Evolutionary conservation across 30 jellyfish, hydroid and myxozoan species (phyloP).

Genomic region (Mastigias papua): DNA sequence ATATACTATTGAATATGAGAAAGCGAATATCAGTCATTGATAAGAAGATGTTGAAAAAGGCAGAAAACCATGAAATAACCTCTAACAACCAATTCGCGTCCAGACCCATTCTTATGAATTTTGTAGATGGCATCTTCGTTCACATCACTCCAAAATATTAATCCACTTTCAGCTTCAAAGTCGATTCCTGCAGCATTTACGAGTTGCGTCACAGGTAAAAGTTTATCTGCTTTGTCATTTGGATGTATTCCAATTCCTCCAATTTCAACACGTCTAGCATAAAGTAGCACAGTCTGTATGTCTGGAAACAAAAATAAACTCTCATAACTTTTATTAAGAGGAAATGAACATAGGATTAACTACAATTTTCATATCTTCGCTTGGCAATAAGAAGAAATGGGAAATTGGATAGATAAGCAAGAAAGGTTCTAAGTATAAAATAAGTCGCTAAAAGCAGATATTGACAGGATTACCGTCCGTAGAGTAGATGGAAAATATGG

Average conservation of each 20-base stretch:
- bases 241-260: constrained; percentile 90
- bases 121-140: constrained; percentile 83
- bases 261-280: constrained; percentile 90
- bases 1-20: too few species aligned
- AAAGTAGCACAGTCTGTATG: constrained; percentile 73
- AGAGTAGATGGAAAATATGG: too few species aligned
- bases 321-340: background rate
- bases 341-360: background rate
- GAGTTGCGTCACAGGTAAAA: constrained; percentile 86
- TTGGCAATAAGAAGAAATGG: background rate
- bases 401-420: background rate
- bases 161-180: constrained; percentile 56
- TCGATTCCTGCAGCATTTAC: constrained; percentile 93
- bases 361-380: background rate
- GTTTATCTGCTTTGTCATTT: constrained; percentile 79
- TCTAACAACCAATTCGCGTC: constrained; percentile 63
- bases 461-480: too few species aligned
- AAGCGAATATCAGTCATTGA: too few species aligned
- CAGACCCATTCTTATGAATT: constrained; percentile 75
- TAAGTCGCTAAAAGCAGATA: too few species aligned
- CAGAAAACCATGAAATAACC: too few species aligned
- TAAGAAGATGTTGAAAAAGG: too few species aligned
- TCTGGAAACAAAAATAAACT: constrained; percentile 35
- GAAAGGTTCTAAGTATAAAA: too few species aligned
- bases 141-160: constrained; percentile 94